Percentiles rank a stretch among this genome's conserved stretches.
phyloP scores from a whole-genome alignment of 2,888 invertebrate genomes.

The Strigamia transsilvanica region DNA sequence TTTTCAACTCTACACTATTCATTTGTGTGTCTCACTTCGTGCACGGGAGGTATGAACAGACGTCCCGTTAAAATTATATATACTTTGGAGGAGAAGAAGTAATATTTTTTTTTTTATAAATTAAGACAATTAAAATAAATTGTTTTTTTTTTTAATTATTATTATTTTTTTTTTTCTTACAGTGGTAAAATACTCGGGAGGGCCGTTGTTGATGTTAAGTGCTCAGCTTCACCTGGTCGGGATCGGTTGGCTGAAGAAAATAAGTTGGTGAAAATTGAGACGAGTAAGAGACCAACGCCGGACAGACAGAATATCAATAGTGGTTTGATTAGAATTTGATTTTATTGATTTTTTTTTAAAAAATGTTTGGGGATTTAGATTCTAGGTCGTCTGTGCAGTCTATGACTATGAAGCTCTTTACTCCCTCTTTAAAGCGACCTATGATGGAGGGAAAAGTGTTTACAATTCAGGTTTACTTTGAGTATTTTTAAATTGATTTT shows the following conservation, averaged over 20 bases:
- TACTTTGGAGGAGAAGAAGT: constrained; percentile 56
- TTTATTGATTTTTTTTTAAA: too few relatives aligned
- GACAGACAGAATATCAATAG: not conserved
- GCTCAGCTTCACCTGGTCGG: constrained; percentile 44
- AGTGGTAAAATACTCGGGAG: constrained; percentile 29
- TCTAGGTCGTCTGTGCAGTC: too few relatives aligned
- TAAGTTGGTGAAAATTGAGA: not conserved
- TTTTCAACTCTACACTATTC: constrained; percentile 63
- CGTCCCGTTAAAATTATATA: constrained; percentile 62
- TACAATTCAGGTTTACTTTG: too few relatives aligned
- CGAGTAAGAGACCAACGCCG: not conserved
- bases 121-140: not conserved
- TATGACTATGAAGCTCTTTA: not conserved
- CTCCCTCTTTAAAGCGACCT: too few relatives aligned
- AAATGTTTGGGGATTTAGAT: too few relatives aligned
- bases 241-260: constrained; percentile 39
- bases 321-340: too few relatives aligned
- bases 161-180: not conserved
- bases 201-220: not conserved
- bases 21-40: constrained; percentile 65
- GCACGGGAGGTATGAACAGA: constrained; percentile 65
- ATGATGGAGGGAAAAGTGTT: too few relatives aligned
- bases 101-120: not conserved
- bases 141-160: too few relatives aligned
- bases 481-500: too few relatives aligned